Evolutionary conservation across 2,888 invertebrate genomes (phyloP), one percentile per base, ranked within the genome.

Genomic region (Eurytoma adleriae): DNA sequence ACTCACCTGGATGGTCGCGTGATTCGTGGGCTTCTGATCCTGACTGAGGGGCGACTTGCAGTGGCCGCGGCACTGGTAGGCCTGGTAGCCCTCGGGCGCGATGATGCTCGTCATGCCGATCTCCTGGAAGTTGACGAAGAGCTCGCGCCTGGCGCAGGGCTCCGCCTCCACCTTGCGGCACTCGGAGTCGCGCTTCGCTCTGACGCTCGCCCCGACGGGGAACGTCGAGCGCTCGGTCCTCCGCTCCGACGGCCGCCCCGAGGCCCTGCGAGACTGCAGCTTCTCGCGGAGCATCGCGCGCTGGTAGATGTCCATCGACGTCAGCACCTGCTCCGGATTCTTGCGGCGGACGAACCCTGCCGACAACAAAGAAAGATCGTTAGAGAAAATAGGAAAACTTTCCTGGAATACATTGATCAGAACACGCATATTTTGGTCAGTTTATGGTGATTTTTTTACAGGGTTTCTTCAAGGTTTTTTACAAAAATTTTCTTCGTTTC

Each of bases 51-150:
- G 91, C 52, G 91, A 92, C 0, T 91, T 88, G 87, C 94, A 94
- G 67, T 91, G 91, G 0, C 94, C 94, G 72, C 90, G 90, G 87
- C 94, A 94, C 83, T 93, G 93, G 86, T 92, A 93, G 14, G 94
- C 94, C 83, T 92, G 92, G 87, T 94, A 94, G 3, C 91, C 91
- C 82, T 91, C 91, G 0, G 94, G 94, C 0, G 93, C 92, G 79
- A 94, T 93, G 83, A 95, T 93, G 91, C 93, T 93, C 0, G 93
- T 92, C 92, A 94, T 93, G 1, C 94, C 94, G 64, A 94, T 92
- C 80, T 92, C 92, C 81, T 92, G 91, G 84, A 95, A 94, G 87
- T 93, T 93, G 1, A 94, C 92, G 86, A 92, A 92, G 83, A 92
- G 91, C 57, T 91, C 89, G 82, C 89, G 89, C 78, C 89, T 89